Conservation (phyloP, 2,797 vertebrate genomes). For the Protonibea diacanthus region DNA sequence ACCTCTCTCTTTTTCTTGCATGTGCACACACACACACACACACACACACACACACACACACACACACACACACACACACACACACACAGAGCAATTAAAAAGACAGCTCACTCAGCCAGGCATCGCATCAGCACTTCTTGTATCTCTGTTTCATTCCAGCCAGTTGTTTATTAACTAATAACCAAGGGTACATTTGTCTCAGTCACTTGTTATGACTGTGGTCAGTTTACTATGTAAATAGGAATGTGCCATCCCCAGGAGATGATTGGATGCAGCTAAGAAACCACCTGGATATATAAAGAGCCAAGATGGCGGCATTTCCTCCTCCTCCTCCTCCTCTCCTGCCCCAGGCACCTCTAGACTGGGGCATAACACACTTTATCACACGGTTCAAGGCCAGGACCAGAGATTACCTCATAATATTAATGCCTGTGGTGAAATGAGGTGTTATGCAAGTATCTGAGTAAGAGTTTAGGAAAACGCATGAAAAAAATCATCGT, state of each 20-base stretch:
- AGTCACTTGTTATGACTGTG: too few relatives aligned
- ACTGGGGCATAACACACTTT: constrained; percentile 28
- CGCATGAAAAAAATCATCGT: neutral
- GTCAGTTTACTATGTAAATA: too few relatives aligned
- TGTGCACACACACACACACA: neutral
- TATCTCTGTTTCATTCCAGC: constrained; percentile 51
- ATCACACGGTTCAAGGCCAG: constrained; percentile 56
- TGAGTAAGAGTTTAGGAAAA: neutral
- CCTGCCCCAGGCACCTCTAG: too few relatives aligned
- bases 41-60: neutral
- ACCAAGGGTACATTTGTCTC: neutral
- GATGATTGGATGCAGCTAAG: too few relatives aligned
- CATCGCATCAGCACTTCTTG: constrained; percentile 64
- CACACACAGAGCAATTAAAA: constrained; percentile 25
- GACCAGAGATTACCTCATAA: constrained; percentile 31
- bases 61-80: neutral
- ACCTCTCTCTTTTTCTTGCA: too few relatives aligned
- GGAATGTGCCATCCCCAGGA: too few relatives aligned
- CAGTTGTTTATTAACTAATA: constrained; percentile 69
- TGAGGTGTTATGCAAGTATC: neutral
- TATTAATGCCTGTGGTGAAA: constrained; percentile 24
- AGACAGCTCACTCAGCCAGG: neutral
- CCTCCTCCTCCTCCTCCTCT: too few relatives aligned
- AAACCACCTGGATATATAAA: too few relatives aligned
- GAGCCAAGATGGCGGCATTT: too few relatives aligned